phyloP scores from a whole-genome alignment of 2,888 invertebrate species.

The Thera britannica region DNA sequence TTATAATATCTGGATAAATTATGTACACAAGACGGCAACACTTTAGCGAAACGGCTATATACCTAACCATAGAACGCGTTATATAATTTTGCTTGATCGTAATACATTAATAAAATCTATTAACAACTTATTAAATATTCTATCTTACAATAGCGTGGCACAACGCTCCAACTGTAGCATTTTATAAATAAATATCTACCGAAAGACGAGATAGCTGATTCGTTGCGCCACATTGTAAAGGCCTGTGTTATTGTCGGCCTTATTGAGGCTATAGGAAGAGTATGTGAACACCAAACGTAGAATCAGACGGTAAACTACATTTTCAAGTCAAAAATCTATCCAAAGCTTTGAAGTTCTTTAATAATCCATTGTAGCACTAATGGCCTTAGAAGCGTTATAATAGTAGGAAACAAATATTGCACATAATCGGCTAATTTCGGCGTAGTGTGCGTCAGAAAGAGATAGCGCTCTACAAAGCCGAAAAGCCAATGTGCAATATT shows the following conservation, averaged over 20 bases:
- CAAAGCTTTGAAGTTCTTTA: too few species aligned
- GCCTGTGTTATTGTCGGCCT: slow-evolving; percentile 32
- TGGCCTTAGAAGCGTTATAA: too few species aligned
- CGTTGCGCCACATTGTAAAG: slow-evolving; percentile 28
- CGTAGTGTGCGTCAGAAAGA: too few species aligned
- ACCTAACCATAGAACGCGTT: slow-evolving; percentile 55
- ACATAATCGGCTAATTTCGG: too few species aligned
- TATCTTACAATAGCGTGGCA: slow-evolving; percentile 73
- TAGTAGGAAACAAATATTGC: too few species aligned
- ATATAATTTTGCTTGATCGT: slow-evolving; percentile 74
- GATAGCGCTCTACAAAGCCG: too few species aligned
- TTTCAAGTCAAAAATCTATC: not conserved
- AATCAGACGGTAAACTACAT: not conserved
- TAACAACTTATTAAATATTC: slow-evolving; percentile 82
- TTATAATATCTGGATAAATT: slow-evolving; percentile 58
- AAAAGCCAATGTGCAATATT: too few species aligned
- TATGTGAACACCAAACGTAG: slow-evolving; percentile 17
- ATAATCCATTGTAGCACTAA: too few species aligned
- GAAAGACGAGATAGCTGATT: slow-evolving; percentile 15
- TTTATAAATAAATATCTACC: slow-evolving; percentile 19
- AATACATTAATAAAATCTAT: slow-evolving; percentile 78
- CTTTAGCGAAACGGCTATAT: slow-evolving; percentile 47
- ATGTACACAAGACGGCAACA: slow-evolving; percentile 70
- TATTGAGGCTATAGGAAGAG: slow-evolving; percentile 3
- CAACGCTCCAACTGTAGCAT: slow-evolving; percentile 45